phyloP scores from a whole-genome alignment of 2,888 invertebrate species.

The Agrilus mali region DNA sequence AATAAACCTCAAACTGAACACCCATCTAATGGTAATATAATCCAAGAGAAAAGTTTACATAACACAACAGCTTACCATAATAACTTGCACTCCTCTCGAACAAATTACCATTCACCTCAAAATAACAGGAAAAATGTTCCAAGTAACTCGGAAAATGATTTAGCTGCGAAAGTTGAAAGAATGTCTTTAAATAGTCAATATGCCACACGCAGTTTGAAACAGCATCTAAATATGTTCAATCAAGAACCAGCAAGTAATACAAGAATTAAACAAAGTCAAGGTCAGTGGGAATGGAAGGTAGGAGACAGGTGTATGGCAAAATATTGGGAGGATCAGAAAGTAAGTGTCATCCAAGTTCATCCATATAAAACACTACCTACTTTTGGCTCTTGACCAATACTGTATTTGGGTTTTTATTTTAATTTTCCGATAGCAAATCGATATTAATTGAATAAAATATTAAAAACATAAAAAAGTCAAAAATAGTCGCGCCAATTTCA shows the following conservation, averaged over 20 bases:
- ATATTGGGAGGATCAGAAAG: constrained; percentile 87
- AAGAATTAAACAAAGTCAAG: constrained; percentile 5
- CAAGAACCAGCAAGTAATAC: neutral
- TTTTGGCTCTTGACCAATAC: too few relatives aligned
- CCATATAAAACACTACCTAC: too few relatives aligned
- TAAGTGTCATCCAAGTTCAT: constrained; percentile 29
- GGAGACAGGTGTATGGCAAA: constrained; percentile 80
- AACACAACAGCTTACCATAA: too few relatives aligned
- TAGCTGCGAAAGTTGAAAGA: constrained; percentile 10
- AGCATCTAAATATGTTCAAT: constrained; percentile 26
- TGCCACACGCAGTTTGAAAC: constrained; percentile 28
- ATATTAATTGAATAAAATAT: too few relatives aligned
- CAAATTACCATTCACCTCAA: constrained; percentile 1
- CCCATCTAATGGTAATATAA: too few relatives aligned
- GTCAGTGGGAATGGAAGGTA: constrained; percentile 50
- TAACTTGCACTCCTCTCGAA: neutral
- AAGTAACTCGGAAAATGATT: constrained; percentile 11
- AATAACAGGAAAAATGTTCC: constrained; percentile 8
- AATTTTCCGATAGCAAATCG: too few relatives aligned
- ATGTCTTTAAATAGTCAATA: constrained; percentile 28
- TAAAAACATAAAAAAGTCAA: too few relatives aligned
- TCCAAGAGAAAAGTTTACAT: too few relatives aligned
- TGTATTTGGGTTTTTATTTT: too few relatives aligned
- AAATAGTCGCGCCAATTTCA: too few relatives aligned
- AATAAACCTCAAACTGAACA: too few relatives aligned